Conservation (phyloP, 53 echinoderm and acorn worm genomes). For the Paelopatides confundens region DNA sequence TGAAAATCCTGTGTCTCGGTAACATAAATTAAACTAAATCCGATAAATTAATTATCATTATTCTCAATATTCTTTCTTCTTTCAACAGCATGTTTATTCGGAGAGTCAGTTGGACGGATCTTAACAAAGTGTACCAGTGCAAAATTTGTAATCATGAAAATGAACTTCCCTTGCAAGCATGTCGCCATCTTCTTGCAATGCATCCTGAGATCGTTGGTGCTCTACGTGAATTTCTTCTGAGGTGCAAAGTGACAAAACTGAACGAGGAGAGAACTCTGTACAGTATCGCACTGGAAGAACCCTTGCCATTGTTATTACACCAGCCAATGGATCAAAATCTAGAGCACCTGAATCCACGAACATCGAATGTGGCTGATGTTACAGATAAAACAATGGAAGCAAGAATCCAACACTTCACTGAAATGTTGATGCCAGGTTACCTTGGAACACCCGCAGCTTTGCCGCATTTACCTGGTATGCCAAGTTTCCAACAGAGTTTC, state of each 20-base stretch:
- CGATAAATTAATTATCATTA: too few relatives aligned
- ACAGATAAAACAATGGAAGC: not conserved
- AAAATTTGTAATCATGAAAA: constrained; percentile 33
- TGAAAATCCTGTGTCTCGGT: too few relatives aligned
- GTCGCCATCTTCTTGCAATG: constrained; percentile 29
- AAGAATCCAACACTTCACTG: constrained; percentile 29
- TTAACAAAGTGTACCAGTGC: constrained; percentile 36
- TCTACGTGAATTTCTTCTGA: constrained; percentile 23
- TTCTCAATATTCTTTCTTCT: not conserved
- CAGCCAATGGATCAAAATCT: not conserved
- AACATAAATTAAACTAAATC: too few relatives aligned
- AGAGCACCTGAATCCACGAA: not conserved
- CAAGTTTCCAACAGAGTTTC: constrained; percentile 43
- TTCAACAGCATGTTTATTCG: constrained; percentile 36
- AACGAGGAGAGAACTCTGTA: constrained; percentile 16
- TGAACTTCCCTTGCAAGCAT: constrained; percentile 1
- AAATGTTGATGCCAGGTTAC: constrained; percentile 22
- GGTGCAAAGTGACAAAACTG: not conserved
- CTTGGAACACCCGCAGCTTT: not conserved
- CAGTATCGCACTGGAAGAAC: constrained; percentile 31
- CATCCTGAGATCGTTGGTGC: constrained; percentile 42
- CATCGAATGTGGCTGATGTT: not conserved
- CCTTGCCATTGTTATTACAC: constrained; percentile 15
- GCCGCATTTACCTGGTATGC: constrained; percentile 20
- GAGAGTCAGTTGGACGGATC: constrained; percentile 34